phyloP scores from a whole-genome alignment of 2,797 vertebrate species.

The Mycteria americana region DNA sequence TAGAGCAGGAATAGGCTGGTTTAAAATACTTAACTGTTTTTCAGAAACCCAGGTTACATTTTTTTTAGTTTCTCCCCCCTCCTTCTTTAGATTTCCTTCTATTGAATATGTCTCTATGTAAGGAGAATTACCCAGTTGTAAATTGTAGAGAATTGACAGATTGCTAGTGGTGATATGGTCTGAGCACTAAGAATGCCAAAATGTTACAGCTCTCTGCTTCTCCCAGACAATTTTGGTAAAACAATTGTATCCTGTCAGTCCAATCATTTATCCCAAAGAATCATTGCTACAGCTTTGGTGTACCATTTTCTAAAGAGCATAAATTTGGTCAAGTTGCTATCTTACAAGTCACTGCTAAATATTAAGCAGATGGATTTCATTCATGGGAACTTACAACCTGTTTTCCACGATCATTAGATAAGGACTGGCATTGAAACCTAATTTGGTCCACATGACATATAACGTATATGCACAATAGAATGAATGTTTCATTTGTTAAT shows the following conservation, averaged over 20 bases:
- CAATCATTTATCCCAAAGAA: not conserved
- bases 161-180: not conserved
- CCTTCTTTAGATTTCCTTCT: not conserved
- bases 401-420: not conserved
- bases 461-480: not conserved
- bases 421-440: not conserved
- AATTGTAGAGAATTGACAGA: not conserved
- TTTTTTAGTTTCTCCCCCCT: not conserved
- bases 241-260: not conserved
- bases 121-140: not conserved
- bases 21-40: conserved; percentile 20
- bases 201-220: not conserved
- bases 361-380: not conserved
- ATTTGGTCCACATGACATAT: not conserved
- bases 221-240: not conserved
- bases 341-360: not conserved
- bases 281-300: not conserved
- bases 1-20: conserved; percentile 1
- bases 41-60: not conserved
- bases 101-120: not conserved
- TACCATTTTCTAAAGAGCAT: not conserved
- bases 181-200: not conserved
- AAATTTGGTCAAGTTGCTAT: not conserved
- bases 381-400: not conserved
- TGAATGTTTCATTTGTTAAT: not conserved